A percentile compares a stretch with the other conserved stretches of the same genome.
Evolutionary conservation across 2,888 invertebrate genomes (phyloP).

Genomic region (Parnassius apollo): DNA sequence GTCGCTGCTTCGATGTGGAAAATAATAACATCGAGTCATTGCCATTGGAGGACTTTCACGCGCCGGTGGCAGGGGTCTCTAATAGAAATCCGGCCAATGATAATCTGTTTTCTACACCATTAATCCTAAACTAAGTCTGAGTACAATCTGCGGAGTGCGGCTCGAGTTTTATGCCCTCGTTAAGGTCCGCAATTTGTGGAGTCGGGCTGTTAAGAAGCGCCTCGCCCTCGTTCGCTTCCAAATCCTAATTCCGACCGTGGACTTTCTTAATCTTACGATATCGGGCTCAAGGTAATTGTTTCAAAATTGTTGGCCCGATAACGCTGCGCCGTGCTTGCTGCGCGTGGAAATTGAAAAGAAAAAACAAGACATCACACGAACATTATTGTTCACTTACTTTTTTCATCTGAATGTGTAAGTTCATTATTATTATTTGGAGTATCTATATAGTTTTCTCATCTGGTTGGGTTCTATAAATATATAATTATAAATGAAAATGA

Average conservation of each 20-base stretch:
- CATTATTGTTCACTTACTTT: too few species aligned
- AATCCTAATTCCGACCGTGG: conserved; percentile 77
- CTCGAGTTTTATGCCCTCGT: conserved; percentile 79
- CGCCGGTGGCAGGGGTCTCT: conserved; percentile 78
- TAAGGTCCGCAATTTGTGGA: conserved; percentile 81
- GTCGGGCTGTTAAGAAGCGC: conserved; percentile 74
- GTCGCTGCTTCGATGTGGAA: conserved; percentile 76
- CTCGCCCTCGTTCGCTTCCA: conserved; percentile 64
- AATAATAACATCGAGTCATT: conserved; percentile 75
- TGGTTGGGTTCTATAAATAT: too few species aligned
- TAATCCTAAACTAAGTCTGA: conserved; percentile 81
- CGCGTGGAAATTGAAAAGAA: background rate
- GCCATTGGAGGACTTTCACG: conserved; percentile 76
- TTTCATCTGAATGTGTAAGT: too few species aligned
- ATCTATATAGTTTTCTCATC: too few species aligned
- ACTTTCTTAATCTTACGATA: conserved; percentile 80
- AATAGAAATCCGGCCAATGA: conserved; percentile 81
- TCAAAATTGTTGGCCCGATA: conserved; percentile 70
- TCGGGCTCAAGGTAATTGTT: conserved; percentile 79
- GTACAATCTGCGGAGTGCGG: conserved; percentile 77
- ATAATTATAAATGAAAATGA: too few species aligned
- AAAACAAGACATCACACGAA: too few species aligned
- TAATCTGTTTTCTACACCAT: conserved; percentile 83
- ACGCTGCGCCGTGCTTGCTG: conserved; percentile 28
- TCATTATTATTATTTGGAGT: too few species aligned